These are phyloP conservation scores for Solen grandis DNA, from an alignment of 1,140 invertebrate genomes.

Conservation along the genomic window DNA sequence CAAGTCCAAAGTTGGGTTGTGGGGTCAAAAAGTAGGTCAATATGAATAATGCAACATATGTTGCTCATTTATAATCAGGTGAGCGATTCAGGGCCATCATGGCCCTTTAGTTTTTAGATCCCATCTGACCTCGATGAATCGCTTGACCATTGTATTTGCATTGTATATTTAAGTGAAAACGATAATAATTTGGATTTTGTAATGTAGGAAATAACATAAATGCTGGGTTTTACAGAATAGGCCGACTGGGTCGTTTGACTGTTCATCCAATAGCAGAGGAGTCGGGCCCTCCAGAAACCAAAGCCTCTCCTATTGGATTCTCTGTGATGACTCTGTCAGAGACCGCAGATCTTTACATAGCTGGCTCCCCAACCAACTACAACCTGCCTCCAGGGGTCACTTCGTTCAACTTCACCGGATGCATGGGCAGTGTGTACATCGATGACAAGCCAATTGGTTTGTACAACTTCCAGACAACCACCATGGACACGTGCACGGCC, in stretches of 20 bases:
- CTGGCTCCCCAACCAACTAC: constrained; percentile 52
- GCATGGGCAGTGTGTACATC: constrained; percentile 88
- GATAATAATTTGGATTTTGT: too few species aligned
- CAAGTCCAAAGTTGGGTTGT: too few species aligned
- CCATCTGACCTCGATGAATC: too few species aligned
- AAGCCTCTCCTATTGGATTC: constrained; percentile 82
- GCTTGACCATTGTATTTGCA: too few species aligned
- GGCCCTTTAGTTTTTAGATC: too few species aligned
- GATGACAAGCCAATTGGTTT: constrained; percentile 91
- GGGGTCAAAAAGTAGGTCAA: too few species aligned
- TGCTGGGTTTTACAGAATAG: constrained; percentile 81
- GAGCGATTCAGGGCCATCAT: too few species aligned
- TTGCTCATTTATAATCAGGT: too few species aligned
- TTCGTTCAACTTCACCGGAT: constrained; percentile 83
- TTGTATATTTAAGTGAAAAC: too few species aligned
- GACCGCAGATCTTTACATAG: constrained; percentile 63
- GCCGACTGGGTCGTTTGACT: constrained; percentile 83
- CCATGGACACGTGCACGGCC: constrained; percentile 80
- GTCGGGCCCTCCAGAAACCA: constrained; percentile 14
- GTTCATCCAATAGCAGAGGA: constrained; percentile 73
- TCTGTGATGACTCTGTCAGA: constrained; percentile 82
- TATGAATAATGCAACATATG: too few species aligned
- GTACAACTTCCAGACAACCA: constrained; percentile 90
- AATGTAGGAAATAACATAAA: too few species aligned
- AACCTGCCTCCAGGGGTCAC: constrained; percentile 69